Evolutionary conservation across 2,797 vertebrate genomes (phyloP).

Genomic region (Coranthus polyacanthus): DNA sequence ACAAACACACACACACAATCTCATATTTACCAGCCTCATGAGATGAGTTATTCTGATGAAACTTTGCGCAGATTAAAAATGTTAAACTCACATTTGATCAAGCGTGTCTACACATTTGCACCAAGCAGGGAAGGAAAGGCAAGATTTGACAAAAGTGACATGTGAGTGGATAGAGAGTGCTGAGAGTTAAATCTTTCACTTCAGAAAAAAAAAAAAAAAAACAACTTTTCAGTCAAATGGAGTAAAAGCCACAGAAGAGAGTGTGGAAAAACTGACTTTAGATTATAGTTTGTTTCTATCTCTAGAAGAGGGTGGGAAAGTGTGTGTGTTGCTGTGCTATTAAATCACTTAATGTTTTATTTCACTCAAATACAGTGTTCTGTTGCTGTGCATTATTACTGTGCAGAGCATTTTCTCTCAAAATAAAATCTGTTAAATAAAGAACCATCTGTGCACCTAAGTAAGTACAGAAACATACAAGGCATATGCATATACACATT

Average conservation of each 20-base stretch:
- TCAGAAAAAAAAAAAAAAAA: slow-evolving; percentile 54
- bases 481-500: slow-evolving; percentile 10
- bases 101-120: slow-evolving; percentile 66
- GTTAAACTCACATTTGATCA: slow-evolving; percentile 82
- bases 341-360: slow-evolving; percentile 42
- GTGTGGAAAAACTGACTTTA: slow-evolving; percentile 63
- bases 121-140: slow-evolving; percentile 68
- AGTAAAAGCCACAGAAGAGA: slow-evolving; percentile 68
- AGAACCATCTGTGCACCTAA: slow-evolving; percentile 34
- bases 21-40: slow-evolving; percentile 73
- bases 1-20: slow-evolving; percentile 48
- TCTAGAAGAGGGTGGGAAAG: slow-evolving; percentile 40
- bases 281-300: slow-evolving; percentile 58
- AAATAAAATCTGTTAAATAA: slow-evolving; percentile 27
- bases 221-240: slow-evolving; percentile 66
- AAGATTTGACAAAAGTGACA: slow-evolving; percentile 80
- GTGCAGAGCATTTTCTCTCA: slow-evolving; percentile 29
- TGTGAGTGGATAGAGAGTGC: slow-evolving; percentile 69
- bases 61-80: slow-evolving; percentile 81
- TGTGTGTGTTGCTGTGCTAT: slow-evolving; percentile 37
- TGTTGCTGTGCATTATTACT: slow-evolving; percentile 55
- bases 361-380: slow-evolving; percentile 29
- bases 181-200: slow-evolving; percentile 78
- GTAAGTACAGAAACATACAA: slow-evolving; percentile 19
- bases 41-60: slow-evolving; percentile 79